These are phyloP conservation scores for Panurus biarmicus DNA, from an alignment of 2,113 vertebrate species.

Conservation along the genomic window DNA sequence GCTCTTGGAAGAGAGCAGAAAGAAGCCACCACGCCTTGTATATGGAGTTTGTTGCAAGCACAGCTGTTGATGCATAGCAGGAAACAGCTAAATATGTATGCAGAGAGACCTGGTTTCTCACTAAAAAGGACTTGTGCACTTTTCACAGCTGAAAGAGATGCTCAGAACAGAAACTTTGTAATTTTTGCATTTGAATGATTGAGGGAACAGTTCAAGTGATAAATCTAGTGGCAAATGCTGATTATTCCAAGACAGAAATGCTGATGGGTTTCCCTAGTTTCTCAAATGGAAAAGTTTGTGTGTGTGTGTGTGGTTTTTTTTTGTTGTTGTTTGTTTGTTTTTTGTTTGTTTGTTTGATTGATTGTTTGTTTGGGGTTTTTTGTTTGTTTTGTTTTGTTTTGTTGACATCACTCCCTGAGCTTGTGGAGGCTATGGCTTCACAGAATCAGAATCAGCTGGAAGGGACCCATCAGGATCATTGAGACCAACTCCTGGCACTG, in stretches of 20 bases:
- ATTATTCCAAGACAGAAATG: neutral
- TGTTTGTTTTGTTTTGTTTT: no score
- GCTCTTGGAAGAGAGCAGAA: neutral
- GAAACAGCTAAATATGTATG: neutral
- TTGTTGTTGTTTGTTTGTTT: no score
- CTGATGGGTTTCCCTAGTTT: neutral
- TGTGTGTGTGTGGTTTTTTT: no score
- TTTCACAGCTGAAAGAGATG: neutral
- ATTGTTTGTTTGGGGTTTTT: no score
- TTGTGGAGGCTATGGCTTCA: neutral
- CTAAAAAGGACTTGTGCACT: neutral
- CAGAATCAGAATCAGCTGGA: neutral
- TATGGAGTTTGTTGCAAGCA: neutral
- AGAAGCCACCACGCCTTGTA: neutral
- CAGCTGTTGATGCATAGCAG: neutral
- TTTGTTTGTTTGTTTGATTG: no score
- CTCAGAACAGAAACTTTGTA: neutral
- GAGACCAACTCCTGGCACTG: neutral
- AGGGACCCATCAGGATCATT: neutral
- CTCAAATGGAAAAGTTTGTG: neutral
- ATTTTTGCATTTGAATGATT: neutral
- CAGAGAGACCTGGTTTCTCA: neutral
- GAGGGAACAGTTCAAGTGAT: neutral
- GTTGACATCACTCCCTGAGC: neutral
- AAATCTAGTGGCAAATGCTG: neutral